phyloP scores from a whole-genome alignment of 2,113 vertebrate genomes.

The Jaculus jaculus region DNA sequence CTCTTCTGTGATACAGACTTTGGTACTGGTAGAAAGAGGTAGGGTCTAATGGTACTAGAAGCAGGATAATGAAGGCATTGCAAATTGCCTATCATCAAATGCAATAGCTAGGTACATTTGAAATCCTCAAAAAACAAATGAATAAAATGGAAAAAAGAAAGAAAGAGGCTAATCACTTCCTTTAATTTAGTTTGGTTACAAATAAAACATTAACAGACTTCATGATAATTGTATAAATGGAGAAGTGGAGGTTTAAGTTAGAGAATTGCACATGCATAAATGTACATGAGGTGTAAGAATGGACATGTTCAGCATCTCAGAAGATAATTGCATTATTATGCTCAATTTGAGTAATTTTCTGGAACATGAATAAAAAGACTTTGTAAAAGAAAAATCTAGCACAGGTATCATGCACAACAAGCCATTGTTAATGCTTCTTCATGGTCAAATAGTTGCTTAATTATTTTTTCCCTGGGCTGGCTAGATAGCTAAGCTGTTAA shows the following conservation, averaged over 20 bases:
- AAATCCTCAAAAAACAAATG: too few species aligned
- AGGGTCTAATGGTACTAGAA: too few species aligned
- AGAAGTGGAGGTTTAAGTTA: not conserved
- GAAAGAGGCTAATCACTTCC: not conserved
- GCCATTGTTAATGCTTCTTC: not conserved
- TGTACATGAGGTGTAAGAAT: not conserved
- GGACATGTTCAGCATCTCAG: not conserved
- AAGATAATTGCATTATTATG: not conserved
- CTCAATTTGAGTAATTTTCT: constrained; percentile 7
- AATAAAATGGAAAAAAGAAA: too few species aligned
- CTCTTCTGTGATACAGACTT: too few species aligned
- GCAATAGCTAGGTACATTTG: too few species aligned
- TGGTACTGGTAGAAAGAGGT: too few species aligned
- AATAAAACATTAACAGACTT: not conserved
- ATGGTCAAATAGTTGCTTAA: fast-evolving
- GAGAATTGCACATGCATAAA: not conserved
- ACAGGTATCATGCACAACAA: not conserved
- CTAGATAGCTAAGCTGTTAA: too few species aligned
- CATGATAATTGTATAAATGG: not conserved
- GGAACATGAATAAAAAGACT: not conserved
- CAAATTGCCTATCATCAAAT: too few species aligned
- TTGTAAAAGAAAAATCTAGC: not conserved
- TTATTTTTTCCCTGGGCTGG: too few species aligned
- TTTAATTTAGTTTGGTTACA: not conserved
- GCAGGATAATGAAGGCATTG: too few species aligned